These are phyloP conservation scores for Matsumurasca onukii DNA, from an alignment of 1,140 invertebrate species.

Conservation along the genomic window DNA sequence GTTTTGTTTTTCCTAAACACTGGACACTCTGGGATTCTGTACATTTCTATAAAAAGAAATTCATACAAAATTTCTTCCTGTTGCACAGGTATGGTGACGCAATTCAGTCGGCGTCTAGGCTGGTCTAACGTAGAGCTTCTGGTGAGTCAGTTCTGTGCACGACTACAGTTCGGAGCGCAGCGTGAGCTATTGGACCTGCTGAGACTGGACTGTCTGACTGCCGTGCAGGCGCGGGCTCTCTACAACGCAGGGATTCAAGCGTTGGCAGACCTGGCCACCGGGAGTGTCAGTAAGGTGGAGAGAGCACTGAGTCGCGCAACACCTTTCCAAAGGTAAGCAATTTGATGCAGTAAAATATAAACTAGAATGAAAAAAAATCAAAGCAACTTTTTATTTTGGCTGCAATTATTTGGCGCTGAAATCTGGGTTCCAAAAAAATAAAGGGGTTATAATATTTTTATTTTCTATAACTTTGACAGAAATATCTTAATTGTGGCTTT, in stretches of 20 bases:
- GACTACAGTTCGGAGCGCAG: conserved; percentile 92
- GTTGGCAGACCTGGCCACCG: conserved; percentile 74
- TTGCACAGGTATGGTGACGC: conserved; percentile 80
- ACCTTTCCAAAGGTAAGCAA: conserved; percentile 72
- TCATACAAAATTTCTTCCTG: too few species aligned
- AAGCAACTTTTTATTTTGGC: too few species aligned
- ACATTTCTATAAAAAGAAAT: too few species aligned
- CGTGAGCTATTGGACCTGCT: conserved; percentile 91
- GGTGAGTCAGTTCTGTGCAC: conserved; percentile 88
- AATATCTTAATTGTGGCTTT: too few species aligned
- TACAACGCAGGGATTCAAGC: conserved; percentile 82
- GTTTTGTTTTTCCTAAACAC: too few species aligned
- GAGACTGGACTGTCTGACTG: conserved; percentile 80
- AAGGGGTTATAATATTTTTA: too few species aligned
- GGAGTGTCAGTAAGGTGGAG: conserved; percentile 68
- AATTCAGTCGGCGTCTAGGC: conserved; percentile 89
- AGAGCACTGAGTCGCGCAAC: conserved; percentile 72
- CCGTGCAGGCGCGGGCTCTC: conserved; percentile 78
- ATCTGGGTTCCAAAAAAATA: too few species aligned
- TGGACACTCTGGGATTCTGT: too few species aligned
- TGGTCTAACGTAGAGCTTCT: conserved; percentile 91
- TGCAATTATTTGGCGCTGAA: too few species aligned
- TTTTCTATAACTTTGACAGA: too few species aligned
- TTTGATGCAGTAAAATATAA: too few species aligned
- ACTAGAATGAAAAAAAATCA: conserved; percentile 1